Evolutionary conservation across 2,888 invertebrate species (phyloP).

Genomic region (Clanis bilineata): DNA sequence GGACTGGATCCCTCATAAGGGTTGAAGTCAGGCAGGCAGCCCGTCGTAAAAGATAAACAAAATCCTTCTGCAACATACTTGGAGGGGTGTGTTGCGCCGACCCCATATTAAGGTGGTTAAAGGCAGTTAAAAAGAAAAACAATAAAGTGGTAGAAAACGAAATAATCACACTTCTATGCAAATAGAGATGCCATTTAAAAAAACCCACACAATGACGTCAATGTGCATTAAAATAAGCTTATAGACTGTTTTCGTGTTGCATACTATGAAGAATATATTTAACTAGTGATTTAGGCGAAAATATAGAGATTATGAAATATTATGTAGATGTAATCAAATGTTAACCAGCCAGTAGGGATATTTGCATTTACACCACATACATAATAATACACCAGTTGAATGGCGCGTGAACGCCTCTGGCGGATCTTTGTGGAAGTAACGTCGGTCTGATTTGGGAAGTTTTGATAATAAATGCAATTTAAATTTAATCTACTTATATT

Average conservation of each 20-base stretch:
- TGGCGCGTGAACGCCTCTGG: not conserved
- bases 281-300: not conserved
- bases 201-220: not conserved
- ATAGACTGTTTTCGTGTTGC: not conserved
- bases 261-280: not conserved
- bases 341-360: not conserved
- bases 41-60: no score
- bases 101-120: no score
- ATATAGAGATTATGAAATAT: not conserved
- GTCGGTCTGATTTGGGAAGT: not conserved
- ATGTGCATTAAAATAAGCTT: not conserved
- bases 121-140: no score
- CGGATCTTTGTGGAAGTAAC: not conserved
- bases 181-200: no score
- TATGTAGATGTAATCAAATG: not conserved
- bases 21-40: no score
- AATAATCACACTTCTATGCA: no score
- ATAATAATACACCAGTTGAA: not conserved
- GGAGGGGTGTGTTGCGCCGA: no score
- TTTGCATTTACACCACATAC: slow-evolving; percentile 4
- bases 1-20: no score
- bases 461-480: not conserved
- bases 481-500: no score
- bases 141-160: no score
- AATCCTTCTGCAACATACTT: no score